phyloP scores from a whole-genome alignment of 2,797 vertebrate species.

The Microctenopoma steveboyesi region DNA sequence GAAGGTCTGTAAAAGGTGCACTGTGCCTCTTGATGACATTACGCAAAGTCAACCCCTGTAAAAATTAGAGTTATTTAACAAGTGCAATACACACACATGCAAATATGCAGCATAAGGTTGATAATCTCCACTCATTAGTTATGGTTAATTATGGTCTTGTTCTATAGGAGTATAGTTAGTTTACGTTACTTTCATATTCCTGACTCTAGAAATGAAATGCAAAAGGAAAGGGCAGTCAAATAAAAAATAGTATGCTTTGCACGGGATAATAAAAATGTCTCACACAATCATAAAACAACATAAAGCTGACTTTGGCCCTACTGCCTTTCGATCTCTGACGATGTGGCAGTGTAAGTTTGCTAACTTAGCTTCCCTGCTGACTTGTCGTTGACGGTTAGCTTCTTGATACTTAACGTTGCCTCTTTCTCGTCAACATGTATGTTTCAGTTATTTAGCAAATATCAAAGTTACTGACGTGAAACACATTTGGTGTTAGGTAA shows the following conservation, averaged over 20 bases:
- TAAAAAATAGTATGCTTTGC: not conserved
- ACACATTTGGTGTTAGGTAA: fast-evolving
- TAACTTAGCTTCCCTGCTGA: conserved; percentile 50
- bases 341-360: conserved; percentile 74
- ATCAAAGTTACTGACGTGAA: fast-evolving
- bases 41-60: conserved; percentile 70
- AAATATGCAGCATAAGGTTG: too few relatives aligned
- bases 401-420: not conserved
- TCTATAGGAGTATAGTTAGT: not conserved
- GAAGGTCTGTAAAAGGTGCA: conserved; percentile 34
- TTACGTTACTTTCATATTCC: not conserved
- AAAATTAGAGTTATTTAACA: conserved; percentile 12
- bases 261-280: not conserved
- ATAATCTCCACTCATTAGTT: not conserved
- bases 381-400: too few relatives aligned
- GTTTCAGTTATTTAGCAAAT: fast-evolving
- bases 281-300: fast-evolving
- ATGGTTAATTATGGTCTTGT: not conserved
- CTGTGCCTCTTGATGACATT: conserved; percentile 22
- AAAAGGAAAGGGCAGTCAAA: not conserved
- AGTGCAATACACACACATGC: not conserved
- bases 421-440: not conserved
- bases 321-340: conserved; percentile 45
- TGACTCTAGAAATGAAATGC: not conserved
- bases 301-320: conserved; percentile 3